Conservation (phyloP, 2,113 vertebrate genomes). For the Carollia perspicillata region DNA sequence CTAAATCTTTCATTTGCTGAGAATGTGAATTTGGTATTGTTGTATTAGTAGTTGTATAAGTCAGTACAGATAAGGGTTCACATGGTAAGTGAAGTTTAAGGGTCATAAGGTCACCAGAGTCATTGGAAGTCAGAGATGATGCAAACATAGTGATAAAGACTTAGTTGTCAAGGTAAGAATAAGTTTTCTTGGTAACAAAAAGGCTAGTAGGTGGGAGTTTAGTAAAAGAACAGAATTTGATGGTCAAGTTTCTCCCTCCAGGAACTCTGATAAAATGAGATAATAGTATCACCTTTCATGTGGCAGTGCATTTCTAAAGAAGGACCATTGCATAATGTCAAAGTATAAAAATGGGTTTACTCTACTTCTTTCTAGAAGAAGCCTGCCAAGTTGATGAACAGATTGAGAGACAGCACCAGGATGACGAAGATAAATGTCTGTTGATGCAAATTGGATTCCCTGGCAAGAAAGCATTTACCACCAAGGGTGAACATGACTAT, state of each 20-base stretch:
- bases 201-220: background rate
- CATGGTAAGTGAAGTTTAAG: slow-evolving; percentile 14
- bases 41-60: background rate
- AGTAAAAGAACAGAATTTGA: slow-evolving; percentile 10
- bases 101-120: background rate
- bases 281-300: background rate
- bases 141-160: background rate
- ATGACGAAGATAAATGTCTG: slow-evolving; percentile 44
- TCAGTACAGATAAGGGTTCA: slow-evolving; percentile 19
- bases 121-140: background rate
- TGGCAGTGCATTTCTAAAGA: slow-evolving; percentile 34
- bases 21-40: background rate
- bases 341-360: slow-evolving; percentile 49
- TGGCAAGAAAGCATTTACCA: slow-evolving; percentile 39
- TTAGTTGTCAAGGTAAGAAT: background rate
- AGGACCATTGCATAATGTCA: slow-evolving; percentile 7
- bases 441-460: slow-evolving; percentile 56
- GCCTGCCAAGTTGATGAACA: slow-evolving; percentile 46
- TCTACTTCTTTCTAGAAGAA: slow-evolving; percentile 71
- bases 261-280: slow-evolving; percentile 44
- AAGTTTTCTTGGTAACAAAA: slow-evolving; percentile 17
- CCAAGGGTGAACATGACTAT: background rate
- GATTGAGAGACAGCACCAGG: slow-evolving; percentile 32
- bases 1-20: slow-evolving; percentile 25
- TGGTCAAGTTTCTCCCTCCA: background rate